Evolutionary conservation across 1,140 invertebrate species (phyloP).

Genomic region (Branchinecta lindahli): DNA sequence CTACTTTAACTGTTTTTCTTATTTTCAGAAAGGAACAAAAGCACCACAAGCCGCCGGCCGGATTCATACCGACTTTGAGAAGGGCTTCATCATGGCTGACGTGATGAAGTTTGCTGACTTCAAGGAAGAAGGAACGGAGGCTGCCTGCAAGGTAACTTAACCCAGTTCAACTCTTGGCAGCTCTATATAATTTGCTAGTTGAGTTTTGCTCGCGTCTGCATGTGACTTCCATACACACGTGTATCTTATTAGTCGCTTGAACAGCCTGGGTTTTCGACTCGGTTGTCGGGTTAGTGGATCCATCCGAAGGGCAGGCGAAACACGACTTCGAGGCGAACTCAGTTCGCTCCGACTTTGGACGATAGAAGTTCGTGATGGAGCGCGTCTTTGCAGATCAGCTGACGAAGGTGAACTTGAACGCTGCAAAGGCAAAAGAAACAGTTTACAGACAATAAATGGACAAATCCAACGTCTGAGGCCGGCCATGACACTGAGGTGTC

Average conservation of each 20-base stretch:
- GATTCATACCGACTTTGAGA: slow-evolving; percentile 99
- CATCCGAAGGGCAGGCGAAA: no score
- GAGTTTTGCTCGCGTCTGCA: background rate
- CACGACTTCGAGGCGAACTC: no score
- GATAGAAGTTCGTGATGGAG: no score
- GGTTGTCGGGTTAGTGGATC: no score
- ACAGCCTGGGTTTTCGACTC: slow-evolving; percentile 1
- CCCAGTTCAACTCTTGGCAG: background rate
- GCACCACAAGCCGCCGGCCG: slow-evolving; percentile 93
- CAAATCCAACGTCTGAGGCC: no score
- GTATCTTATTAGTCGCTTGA: background rate
- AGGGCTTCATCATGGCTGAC: slow-evolving; percentile 99
- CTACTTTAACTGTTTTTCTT: slow-evolving; percentile 15
- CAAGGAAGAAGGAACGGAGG: slow-evolving; percentile 85
- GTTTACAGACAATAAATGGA: no score
- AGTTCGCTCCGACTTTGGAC: no score
- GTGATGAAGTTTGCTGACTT: slow-evolving; percentile 97
- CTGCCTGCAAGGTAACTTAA: slow-evolving; percentile 54
- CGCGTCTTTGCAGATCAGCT: no score
- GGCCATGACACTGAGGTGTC: no score
- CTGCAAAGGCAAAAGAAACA: no score
- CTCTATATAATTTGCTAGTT: background rate
- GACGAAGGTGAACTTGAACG: no score
- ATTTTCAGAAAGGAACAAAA: slow-evolving; percentile 77
- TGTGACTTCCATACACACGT: no score